These are phyloP conservation scores for Ageneiosus marmoratus DNA, from an alignment of 2,113 vertebrate genomes.

Conservation along the genomic window DNA sequence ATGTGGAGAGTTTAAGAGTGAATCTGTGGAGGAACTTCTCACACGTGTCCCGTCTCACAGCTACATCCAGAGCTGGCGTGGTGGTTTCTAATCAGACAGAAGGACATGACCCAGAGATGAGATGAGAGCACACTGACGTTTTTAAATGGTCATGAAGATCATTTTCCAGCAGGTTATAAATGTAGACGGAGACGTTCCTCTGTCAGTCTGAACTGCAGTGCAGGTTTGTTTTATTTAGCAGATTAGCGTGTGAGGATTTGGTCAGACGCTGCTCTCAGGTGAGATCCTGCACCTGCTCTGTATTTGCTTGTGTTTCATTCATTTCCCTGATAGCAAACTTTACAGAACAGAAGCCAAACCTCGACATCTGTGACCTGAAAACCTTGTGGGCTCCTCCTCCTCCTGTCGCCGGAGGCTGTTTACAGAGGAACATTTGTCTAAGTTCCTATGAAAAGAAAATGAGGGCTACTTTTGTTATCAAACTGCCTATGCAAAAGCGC, in stretches of 20 bases:
- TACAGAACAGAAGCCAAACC: background rate
- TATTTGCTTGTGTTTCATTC: background rate
- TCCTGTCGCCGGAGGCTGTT: background rate
- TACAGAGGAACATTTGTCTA: conserved; percentile 4
- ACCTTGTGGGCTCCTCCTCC: background rate
- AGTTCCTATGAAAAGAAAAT: conserved; percentile 38
- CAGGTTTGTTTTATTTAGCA: background rate
- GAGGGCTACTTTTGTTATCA: conserved; percentile 22
- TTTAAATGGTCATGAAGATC: too few relatives aligned
- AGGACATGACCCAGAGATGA: too few relatives aligned
- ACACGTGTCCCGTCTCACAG: too few relatives aligned
- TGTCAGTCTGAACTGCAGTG: background rate
- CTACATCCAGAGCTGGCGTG: too few relatives aligned
- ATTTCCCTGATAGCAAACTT: background rate
- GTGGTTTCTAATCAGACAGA: too few relatives aligned
- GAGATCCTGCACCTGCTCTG: background rate
- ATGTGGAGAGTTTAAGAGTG: too few relatives aligned
- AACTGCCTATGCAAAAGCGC: conserved; percentile 32
- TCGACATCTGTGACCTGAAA: background rate
- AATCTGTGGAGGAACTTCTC: too few relatives aligned
- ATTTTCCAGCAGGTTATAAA: background rate
- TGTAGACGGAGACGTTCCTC: background rate
- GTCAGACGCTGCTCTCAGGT: background rate
- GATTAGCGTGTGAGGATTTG: background rate
- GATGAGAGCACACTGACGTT: too few relatives aligned